Evolutionary conservation across 2,113 vertebrate species (phyloP).

Genomic region (Cyanoramphus novaezelandiae): DNA sequence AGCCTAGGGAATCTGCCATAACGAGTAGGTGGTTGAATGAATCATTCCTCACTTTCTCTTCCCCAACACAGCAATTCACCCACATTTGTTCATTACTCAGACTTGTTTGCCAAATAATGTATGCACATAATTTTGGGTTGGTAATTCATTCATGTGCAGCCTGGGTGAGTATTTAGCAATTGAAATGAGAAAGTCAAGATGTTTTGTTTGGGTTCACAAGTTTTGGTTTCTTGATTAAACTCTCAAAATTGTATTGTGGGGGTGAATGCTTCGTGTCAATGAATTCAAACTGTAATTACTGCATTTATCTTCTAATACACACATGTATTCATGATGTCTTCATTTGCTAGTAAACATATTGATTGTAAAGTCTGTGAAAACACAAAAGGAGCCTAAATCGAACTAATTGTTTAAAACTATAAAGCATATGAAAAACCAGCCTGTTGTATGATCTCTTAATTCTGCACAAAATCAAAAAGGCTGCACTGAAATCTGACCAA

Average conservation of each 20-base stretch:
- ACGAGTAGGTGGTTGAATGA: constrained; percentile 44
- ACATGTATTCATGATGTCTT: constrained; percentile 2
- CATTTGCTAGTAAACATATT: background rate
- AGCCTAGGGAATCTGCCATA: constrained; percentile 50
- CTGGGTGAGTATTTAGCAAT: constrained; percentile 33
- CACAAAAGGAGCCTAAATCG: background rate
- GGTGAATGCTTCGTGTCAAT: background rate
- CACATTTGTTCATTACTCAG: constrained; percentile 62
- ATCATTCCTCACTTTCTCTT: constrained; percentile 25
- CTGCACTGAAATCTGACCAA: constrained; percentile 32
- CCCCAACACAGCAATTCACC: constrained; percentile 50
- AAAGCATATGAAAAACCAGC: background rate
- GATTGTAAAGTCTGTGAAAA: background rate
- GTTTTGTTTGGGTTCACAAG: constrained; percentile 61
- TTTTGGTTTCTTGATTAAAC: constrained; percentile 53
- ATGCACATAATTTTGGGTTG: constrained; percentile 45
- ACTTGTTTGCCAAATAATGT: constrained; percentile 61
- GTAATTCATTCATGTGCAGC: constrained; percentile 55
- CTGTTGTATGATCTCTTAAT: constrained; percentile 7
- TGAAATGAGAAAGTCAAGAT: constrained; percentile 54
- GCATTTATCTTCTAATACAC: constrained; percentile 1
- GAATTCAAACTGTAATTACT: constrained; percentile 36
- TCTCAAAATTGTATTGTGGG: constrained; percentile 18
- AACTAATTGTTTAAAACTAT: constrained; percentile 23
- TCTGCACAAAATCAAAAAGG: background rate